These are phyloP conservation scores for Nebria salina DNA, from an alignment of 2,888 invertebrate species.

Conservation along the genomic window DNA sequence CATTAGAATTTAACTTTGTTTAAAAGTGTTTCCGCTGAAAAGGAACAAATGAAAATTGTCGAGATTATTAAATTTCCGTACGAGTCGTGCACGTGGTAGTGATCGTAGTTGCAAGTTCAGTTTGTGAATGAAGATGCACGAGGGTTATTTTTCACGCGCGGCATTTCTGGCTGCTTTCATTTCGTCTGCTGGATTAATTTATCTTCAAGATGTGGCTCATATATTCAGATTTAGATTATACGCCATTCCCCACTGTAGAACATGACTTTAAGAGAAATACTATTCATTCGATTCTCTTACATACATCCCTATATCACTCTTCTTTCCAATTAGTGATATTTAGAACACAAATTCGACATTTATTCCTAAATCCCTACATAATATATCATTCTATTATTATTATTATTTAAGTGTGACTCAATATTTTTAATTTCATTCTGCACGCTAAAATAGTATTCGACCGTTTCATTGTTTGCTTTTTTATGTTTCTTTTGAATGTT, in stretches of 20 bases:
- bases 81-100: neutral
- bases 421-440: too few species aligned
- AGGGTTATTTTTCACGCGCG: constrained; percentile 38
- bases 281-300: neutral
- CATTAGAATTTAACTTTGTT: constrained; percentile 19
- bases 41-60: constrained; percentile 12
- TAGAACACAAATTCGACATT: too few species aligned
- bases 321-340: too few species aligned
- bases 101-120: neutral
- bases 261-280: neutral
- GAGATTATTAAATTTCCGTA: constrained; percentile 15
- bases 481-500: too few species aligned
- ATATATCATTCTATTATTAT: too few species aligned
- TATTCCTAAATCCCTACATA: too few species aligned
- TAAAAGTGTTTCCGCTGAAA: neutral
- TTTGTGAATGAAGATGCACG: constrained; percentile 23
- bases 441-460: too few species aligned
- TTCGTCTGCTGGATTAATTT: constrained; percentile 35
- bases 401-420: too few species aligned
- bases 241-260: constrained; percentile 30
- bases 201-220: constrained; percentile 28
- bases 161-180: neutral
- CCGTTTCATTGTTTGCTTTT: too few species aligned
- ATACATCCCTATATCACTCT: neutral
- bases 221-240: constrained; percentile 38